Evolutionary conservation across 2,888 invertebrate species (phyloP).

Genomic region (Brachynemurus nebulosus): DNA sequence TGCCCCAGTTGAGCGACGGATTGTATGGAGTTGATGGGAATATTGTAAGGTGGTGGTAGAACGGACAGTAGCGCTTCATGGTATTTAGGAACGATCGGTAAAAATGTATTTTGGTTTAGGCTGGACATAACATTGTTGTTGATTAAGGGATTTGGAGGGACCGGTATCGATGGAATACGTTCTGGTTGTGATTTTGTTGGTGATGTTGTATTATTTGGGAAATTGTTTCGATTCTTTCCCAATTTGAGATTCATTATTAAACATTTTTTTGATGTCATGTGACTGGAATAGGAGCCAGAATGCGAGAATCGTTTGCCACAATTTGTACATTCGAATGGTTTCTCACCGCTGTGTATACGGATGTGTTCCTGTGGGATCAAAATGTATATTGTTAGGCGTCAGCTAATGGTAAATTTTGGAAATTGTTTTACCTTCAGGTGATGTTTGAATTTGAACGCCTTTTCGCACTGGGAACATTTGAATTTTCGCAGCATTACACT

Average conservation of each 20-base stretch:
- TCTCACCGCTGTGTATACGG: slow-evolving; percentile 98
- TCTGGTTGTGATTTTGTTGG: neutral
- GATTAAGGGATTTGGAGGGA: slow-evolving; percentile 26
- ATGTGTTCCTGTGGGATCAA: slow-evolving; percentile 66
- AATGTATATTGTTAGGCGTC: slow-evolving; percentile 10
- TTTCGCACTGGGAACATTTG: slow-evolving; percentile 95
- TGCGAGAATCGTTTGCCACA: slow-evolving; percentile 99
- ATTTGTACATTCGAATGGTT: slow-evolving; percentile 95
- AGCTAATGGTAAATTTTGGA: neutral
- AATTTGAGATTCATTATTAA: slow-evolving; percentile 72
- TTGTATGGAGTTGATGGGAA: neutral
- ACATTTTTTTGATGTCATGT: slow-evolving; percentile 99
- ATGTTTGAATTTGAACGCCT: slow-evolving; percentile 98
- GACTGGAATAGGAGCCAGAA: slow-evolving; percentile 98
- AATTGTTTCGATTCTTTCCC: slow-evolving; percentile 34
- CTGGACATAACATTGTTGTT: slow-evolving; percentile 31
- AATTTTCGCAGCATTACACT: slow-evolving; percentile 90
- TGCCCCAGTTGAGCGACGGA: neutral
- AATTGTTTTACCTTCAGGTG: slow-evolving; percentile 62
- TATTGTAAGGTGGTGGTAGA: neutral
- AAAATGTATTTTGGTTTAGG: slow-evolving; percentile 47
- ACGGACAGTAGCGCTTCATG: slow-evolving; percentile 32
- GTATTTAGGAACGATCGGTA: slow-evolving; percentile 61
- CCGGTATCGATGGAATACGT: neutral
- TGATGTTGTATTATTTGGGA: neutral